phyloP scores from a whole-genome alignment of 2,888 invertebrate genomes.

The Eupithecia insigniata region DNA sequence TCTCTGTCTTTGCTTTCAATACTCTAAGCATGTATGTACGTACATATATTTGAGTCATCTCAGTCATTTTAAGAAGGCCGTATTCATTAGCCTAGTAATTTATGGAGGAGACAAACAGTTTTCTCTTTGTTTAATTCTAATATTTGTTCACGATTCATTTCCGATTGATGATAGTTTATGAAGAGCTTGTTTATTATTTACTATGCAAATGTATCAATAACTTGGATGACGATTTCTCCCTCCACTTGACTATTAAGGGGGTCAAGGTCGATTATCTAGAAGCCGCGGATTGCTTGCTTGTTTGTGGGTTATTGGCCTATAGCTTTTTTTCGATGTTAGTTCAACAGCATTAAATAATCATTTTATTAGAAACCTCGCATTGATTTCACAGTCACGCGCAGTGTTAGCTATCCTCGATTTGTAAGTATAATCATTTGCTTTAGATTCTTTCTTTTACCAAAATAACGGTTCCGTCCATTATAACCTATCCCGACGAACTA shows the following conservation, averaged over 20 bases:
- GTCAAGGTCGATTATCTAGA: slow-evolving; percentile 75
- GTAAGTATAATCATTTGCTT: not conserved
- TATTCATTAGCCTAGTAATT: slow-evolving; percentile 27
- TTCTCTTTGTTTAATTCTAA: slow-evolving; percentile 34
- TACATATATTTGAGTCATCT: slow-evolving; percentile 18
- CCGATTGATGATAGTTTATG: slow-evolving; percentile 36
- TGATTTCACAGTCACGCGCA: not conserved
- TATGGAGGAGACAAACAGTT: slow-evolving; percentile 24
- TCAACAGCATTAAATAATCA: not conserved
- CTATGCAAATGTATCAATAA: slow-evolving; percentile 53
- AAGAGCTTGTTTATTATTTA: slow-evolving; percentile 47
- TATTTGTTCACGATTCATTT: slow-evolving; percentile 33
- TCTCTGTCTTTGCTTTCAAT: slow-evolving; percentile 10
- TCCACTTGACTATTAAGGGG: slow-evolving; percentile 52
- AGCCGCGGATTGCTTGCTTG: slow-evolving; percentile 43
- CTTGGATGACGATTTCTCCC: slow-evolving; percentile 78
- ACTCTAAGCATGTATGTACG: slow-evolving; percentile 12
- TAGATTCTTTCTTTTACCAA: not conserved
- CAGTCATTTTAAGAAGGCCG: slow-evolving; percentile 13
- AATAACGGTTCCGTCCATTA: not conserved
- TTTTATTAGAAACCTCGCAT: not conserved
- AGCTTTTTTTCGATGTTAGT: slow-evolving; percentile 19
- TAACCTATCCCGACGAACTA: not conserved
- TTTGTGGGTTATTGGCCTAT: slow-evolving; percentile 52
- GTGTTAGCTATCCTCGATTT: not conserved